Base-by-base conservation (phyloP, 2,113 vertebrate genomes). In the Micronycteris hirsuta region DNA sequence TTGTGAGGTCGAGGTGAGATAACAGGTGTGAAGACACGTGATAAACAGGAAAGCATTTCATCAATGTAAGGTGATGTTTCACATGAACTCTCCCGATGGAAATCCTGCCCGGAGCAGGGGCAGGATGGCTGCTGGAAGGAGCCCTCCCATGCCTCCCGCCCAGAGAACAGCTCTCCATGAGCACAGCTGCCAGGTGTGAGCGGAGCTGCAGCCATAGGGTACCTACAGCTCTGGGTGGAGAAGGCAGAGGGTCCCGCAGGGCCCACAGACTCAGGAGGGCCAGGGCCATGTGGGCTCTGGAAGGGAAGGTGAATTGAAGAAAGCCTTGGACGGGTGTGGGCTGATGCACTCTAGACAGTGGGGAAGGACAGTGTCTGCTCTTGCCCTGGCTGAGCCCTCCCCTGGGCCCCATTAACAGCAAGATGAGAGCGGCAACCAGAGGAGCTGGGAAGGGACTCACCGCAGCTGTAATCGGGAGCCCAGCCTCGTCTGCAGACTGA, bases 341-440 rank as follows among this genome's bases (percentile, higher is more conserved):
- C 4, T 83, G 92, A 13, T 22, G 65, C 58, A 54, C 56, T 43
- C 38, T 77, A 26, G 65, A 76, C 41, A 24, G 28, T 7, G 17
- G 16, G 12, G 28, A 36, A 70, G 56, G 14, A 38, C 28, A n/a
- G n/a, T n/a, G n/a, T n/a, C n/a, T n/a, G n/a, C 63, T 86, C 71
- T 71, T 5, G 63, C n/a, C 49, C 74, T 82, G 67, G 33, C 43
- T 2, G 5, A 93, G 38, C 33, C 41, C 87, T 89, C 84, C 61
- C 73, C 13, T 63, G 81, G 71, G 90, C 7, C 93, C 92, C 81
- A 90, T 95, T 96, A 97, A 58, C 81, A 76, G 71, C 22, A 45
- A 95, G 85, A 74, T 95, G 47, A 93, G 81, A 93, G n/a, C 14
- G 1, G 61, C 76, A 88, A 71, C 65, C 84, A 38, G 31, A 71